Evolutionary conservation across 2,113 vertebrate species (phyloP).

Genomic region (Lamprotornis superbus): DNA sequence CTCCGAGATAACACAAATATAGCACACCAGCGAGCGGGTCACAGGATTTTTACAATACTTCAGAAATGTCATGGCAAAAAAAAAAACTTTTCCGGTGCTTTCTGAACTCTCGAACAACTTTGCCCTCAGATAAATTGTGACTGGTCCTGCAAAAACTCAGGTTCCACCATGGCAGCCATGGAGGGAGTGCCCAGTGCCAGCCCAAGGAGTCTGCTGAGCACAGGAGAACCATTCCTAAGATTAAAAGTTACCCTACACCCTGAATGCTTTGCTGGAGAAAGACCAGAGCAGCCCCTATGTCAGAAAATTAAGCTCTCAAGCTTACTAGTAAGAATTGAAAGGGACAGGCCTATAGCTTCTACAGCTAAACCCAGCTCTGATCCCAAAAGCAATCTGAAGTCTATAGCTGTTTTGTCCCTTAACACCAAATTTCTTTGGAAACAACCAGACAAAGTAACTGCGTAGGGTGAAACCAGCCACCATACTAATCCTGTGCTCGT

Average conservation of each 20-base stretch:
- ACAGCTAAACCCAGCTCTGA: neutral
- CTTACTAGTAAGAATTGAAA: neutral
- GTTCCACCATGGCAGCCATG: neutral
- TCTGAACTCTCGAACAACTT: neutral
- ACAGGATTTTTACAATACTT: neutral
- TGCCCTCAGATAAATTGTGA: neutral
- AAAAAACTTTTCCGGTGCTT: neutral
- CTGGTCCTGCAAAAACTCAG: neutral
- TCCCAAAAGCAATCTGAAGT: neutral
- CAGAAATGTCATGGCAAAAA: neutral
- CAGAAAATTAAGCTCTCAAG: neutral
- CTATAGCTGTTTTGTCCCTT: neutral
- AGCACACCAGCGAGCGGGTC: neutral
- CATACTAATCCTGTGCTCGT: fast-evolving
- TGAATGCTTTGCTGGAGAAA: neutral
- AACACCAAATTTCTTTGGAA: neutral
- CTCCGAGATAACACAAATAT: constrained; percentile 56
- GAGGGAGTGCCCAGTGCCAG: neutral
- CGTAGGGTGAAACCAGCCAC: neutral
- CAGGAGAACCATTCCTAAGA: neutral
- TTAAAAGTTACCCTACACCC: neutral
- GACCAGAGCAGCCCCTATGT: neutral
- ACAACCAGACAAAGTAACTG: neutral
- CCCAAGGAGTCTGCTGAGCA: neutral
- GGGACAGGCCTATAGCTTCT: neutral